Evolutionary conservation across 2,888 invertebrate species (phyloP).

Genomic region (Quadroppia sp.): DNA sequence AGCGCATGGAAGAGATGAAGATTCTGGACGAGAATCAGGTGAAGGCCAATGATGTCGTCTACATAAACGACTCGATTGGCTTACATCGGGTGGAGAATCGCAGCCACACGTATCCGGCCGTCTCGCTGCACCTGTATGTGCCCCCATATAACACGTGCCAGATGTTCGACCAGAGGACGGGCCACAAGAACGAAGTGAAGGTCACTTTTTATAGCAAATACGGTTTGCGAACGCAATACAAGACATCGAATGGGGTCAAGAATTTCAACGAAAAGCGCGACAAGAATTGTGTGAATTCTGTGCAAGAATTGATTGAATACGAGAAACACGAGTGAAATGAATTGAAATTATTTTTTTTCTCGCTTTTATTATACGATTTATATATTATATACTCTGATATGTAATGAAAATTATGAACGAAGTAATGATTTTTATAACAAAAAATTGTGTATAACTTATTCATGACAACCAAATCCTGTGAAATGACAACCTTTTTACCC

Average conservation of each 20-base stretch:
- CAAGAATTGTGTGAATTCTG: neutral
- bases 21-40: conserved; percentile 65
- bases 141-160: conserved; percentile 85
- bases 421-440: no score
- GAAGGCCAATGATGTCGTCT: conserved; percentile 74
- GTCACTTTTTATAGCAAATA: conserved; percentile 92
- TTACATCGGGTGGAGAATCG: conserved; percentile 93
- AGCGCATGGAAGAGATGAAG: conserved; percentile 58
- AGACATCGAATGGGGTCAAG: neutral
- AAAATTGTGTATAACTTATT: no score
- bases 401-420: no score
- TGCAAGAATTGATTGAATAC: neutral
- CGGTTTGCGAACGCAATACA: conserved; percentile 64
- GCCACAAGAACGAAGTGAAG: conserved; percentile 64
- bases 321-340: no score
- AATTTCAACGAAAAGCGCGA: neutral
- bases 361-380: no score
- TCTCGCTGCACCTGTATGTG: conserved; percentile 90
- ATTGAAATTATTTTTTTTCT: no score
- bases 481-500: no score
- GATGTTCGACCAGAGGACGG: conserved; percentile 86
- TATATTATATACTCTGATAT: no score
- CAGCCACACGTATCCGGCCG: conserved; percentile 78
- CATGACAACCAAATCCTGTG: no score
- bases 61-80: conserved; percentile 92